Conservation (phyloP, 2,888 invertebrate species). For the Mesorhabditis sp. region DNA sequence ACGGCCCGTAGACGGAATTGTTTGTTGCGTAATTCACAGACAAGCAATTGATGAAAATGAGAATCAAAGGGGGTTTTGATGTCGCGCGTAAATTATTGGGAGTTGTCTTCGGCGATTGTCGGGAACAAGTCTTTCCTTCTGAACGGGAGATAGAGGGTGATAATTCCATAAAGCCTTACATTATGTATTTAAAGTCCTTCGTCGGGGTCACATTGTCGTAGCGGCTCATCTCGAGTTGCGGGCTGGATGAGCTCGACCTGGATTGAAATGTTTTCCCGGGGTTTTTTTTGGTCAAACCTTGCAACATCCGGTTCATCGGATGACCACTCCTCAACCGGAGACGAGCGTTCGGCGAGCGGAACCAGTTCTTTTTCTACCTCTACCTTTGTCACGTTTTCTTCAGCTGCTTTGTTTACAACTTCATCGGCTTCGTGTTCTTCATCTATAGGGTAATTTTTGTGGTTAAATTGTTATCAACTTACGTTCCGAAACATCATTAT, state of each 20-base stretch:
- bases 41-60: too few relatives aligned
- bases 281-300: not conserved
- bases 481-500: not conserved
- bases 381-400: conserved; percentile 13
- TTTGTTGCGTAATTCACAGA: too few relatives aligned
- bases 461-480: not conserved
- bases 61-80: too few relatives aligned
- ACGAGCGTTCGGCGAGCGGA: conserved; percentile 32
- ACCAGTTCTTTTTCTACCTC: not conserved
- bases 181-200: conserved; percentile 3
- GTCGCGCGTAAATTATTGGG: not conserved
- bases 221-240: conserved; percentile 46
- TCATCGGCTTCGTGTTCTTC: conserved; percentile 18
- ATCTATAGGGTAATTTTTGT: not conserved
- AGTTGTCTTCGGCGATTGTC: conserved; percentile 6
- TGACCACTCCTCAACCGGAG: conserved; percentile 43
- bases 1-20: too few relatives aligned
- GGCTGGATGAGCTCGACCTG: conserved; percentile 28
- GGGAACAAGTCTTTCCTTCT: not conserved
- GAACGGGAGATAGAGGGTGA: not conserved
- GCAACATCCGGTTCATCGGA: conserved; percentile 19
- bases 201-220: conserved; percentile 51
- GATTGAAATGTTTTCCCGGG: not conserved
- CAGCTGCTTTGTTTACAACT: conserved; percentile 29
- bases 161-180: not conserved